Evolutionary conservation across 1,140 invertebrate genomes (phyloP).

Genomic region (Drosophila leontia): DNA sequence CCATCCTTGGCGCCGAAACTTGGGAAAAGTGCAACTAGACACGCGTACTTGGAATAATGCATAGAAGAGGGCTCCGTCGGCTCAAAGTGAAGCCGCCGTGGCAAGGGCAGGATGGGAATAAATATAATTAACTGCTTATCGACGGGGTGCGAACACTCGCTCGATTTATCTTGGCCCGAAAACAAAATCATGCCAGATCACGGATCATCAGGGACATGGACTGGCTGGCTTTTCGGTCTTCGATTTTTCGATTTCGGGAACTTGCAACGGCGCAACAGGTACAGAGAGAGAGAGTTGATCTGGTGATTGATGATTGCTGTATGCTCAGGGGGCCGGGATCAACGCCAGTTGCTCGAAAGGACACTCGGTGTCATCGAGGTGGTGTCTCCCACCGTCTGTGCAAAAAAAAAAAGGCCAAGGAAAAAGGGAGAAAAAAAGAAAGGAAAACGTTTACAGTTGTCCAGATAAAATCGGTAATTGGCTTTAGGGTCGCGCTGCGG

Average conservation of each 20-base stretch:
- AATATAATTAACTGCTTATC: conserved; percentile 82
- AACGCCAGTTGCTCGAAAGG: conserved; percentile 34
- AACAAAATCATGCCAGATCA: conserved; percentile 70
- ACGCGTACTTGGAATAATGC: conserved; percentile 72
- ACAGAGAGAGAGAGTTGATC: conserved; percentile 26
- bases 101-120: conserved; percentile 70
- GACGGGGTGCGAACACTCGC: conserved; percentile 77
- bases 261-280: conserved; percentile 37
- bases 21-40: conserved; percentile 75
- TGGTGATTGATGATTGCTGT: conserved; percentile 63
- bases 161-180: conserved; percentile 67
- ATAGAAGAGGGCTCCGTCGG: not conserved
- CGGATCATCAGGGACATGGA: conserved; percentile 11
- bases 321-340: conserved; percentile 46
- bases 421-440: not conserved
- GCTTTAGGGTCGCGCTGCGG: conserved; percentile 46
- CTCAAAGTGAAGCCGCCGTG: conserved; percentile 62
- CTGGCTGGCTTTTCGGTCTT: not conserved
- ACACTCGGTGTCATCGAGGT: conserved; percentile 48
- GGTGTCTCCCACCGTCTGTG: conserved; percentile 29
- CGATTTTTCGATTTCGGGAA: conserved; percentile 7
- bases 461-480: conserved; percentile 80
- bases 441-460: conserved; percentile 49
- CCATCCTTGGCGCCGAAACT: conserved; percentile 68
- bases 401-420: conserved; percentile 3